Evolutionary conservation across 2,797 vertebrate species (phyloP), one percentile per base, ranked within the genome.

Genomic region (Silurus aristotelis): DNA sequence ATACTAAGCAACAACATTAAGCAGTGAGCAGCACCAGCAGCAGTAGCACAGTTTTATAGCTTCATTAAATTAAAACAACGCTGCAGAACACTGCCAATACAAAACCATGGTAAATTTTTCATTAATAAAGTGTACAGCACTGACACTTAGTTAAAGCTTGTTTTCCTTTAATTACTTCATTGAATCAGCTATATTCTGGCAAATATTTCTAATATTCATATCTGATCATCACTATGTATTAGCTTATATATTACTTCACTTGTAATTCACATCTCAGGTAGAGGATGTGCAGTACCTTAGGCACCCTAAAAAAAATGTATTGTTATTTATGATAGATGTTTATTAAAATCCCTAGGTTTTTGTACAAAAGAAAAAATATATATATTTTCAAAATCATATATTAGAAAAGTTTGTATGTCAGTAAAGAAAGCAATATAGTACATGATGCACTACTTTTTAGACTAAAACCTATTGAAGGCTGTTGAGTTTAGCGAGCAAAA

Each of bases 1-100:
- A 86, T 86, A 52, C 76, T 85, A 83, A 86, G 86, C 82, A 89
- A 83, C 63, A 80, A 63, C 79, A 83, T 84, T 89, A 52, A 76
- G 56, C 43, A 13, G 67, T 86, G 73, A 73, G 71, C 66, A 52
- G 13, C 64, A 61, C 6, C 58, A 66, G 64, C 72, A 68, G 63
- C 73, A 77, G 46, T n/a, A 55, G 64, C 52, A 68, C n/a, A 52
- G 48, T 55, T 75, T 86, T 86, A 84, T 60, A 78, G 75, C 68
- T 20, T 89, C 58, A 77, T 86, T 86, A 84, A 15, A 31, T 38
- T 38, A 66, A 38, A 85, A 71, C 60, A 82, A 82, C 20, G 61
- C 48, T 83, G 60, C 83, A 77, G 81, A 70, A 86, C 55, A 20
- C 60, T 83, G 78, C 81, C 46, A 70, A 27, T 68, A 60, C 43